Base-by-base conservation (phyloP, 35 echinoderm and acorn worm species). In the Strongylocentrotus purpuratus region DNA sequence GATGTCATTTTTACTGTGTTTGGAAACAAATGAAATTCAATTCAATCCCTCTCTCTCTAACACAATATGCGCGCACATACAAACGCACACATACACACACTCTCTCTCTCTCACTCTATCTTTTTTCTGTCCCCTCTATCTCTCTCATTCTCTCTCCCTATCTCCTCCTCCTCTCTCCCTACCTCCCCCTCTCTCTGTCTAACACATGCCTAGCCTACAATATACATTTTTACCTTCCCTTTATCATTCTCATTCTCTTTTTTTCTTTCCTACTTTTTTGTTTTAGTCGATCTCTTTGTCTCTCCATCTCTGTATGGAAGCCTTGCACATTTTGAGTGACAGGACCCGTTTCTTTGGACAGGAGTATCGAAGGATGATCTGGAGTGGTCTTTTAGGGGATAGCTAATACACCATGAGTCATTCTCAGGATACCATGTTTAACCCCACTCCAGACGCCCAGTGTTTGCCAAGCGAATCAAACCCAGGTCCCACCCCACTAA, bases 381-480 rank as follows among this genome's bases (percentile, higher is more conserved):
- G 87, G 87, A 89, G 87, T 89, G 87, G 87, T 89, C 87, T 89
- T 33, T 46, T 46, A 89, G 31, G 87, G 87, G 45, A 41, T 41
- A 46, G 65, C 65, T 78, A 78, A 78, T 78, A 78, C 65, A 31
- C 87, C 33, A 46, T 41, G 87, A 46, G 87, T 89, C 33, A 89
- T 46, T 89, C 87, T 41, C 87, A 86, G 33, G 87, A 33, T 33
- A 33, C 91, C 91, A 93, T 47, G 48, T 93, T 93, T 32, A 28
- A 58, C 91, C 48, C 45, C 91, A 55, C 45, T 47, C 48, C 48
- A 58, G 91, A 58, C 48, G 91, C 46, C 91, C 15, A 46, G 87
- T 89, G 25, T 89, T 89, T 89, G 87, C 87, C 32, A 14, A 89
- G 87, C 87, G 87, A 32, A 89, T 89, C 87, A 89, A 89, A 89